A percentile compares a stretch with the other conserved stretches of the same genome.
phyloP scores from a whole-genome alignment of 2,888 invertebrate species.

The Resseliella maxima region DNA sequence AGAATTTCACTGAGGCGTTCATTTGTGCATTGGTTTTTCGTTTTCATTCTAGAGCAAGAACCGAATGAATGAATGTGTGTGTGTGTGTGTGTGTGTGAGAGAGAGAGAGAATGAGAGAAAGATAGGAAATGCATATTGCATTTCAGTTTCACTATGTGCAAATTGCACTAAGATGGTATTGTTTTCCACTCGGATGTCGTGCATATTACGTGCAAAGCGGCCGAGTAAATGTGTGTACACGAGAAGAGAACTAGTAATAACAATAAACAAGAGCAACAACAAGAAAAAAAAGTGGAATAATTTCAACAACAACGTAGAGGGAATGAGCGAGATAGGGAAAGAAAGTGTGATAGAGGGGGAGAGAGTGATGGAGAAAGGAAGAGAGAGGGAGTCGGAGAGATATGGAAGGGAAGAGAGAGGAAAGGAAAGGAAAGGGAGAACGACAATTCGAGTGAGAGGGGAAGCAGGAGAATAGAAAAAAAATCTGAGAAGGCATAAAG shows the following conservation, averaged over 20 bases:
- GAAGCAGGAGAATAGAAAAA: neutral
- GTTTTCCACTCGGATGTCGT: conserved; percentile 25
- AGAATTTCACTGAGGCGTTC: no score
- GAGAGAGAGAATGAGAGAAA: neutral
- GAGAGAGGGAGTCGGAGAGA: neutral
- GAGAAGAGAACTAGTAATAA: neutral
- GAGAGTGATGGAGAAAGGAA: neutral
- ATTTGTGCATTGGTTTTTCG: neutral
- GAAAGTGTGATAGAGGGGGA: no score
- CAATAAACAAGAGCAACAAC: neutral
- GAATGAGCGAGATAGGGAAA: neutral
- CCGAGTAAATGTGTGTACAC: neutral
- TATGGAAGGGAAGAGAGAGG: no score
- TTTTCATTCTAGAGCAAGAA: neutral
- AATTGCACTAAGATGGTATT: conserved; percentile 12
- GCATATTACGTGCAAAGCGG: neutral
- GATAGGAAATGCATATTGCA: neutral
- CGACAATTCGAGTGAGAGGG: no score
- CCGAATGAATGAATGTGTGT: neutral
- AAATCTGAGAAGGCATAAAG: neutral
- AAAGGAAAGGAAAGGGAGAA: no score
- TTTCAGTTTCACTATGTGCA: neutral
- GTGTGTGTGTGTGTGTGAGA: neutral
- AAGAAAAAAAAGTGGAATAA: neutral
- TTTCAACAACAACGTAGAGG: neutral